These are phyloP conservation scores for Saturnia japonica DNA, from an alignment of 2,888 invertebrate genomes.

Conservation along the genomic window DNA sequence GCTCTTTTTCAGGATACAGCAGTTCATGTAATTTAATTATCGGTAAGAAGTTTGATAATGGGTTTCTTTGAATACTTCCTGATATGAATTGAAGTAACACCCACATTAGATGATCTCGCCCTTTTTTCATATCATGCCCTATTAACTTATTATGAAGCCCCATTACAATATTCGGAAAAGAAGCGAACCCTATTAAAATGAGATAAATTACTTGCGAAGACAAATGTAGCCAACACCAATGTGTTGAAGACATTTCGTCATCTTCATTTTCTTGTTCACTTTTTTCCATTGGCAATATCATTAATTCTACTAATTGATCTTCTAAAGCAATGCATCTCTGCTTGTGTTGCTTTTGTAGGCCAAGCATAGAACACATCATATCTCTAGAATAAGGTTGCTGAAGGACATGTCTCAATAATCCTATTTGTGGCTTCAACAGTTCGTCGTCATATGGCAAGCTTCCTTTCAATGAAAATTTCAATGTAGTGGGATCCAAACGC, in stretches of 20 bases:
- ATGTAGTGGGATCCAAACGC: conserved; percentile 93
- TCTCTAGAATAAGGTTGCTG: conserved; percentile 98
- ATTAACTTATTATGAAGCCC: conserved; percentile 92
- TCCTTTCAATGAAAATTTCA: conserved; percentile 83
- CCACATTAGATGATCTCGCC: conserved; percentile 99
- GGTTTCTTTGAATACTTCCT: conserved; percentile 97
- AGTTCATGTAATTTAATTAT: conserved; percentile 95
- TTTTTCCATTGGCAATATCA: conserved; percentile 95
- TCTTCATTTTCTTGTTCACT: conserved; percentile 87
- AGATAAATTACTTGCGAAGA: conserved; percentile 97
- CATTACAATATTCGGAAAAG: conserved; percentile 95
- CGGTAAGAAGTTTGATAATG: conserved; percentile 92
- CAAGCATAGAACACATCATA: conserved; percentile 97
- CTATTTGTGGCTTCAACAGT: conserved; percentile 93
- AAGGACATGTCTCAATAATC: conserved; percentile 92
- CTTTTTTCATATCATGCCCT: conserved; percentile 91
- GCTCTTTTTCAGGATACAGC: conserved; percentile 95
- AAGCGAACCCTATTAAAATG: conserved; percentile 96
- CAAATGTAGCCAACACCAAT: conserved; percentile 95
- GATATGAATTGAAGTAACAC: conserved; percentile 97
- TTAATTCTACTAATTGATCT: conserved; percentile 95
- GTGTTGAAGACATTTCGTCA: conserved; percentile 84
- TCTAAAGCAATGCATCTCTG: conserved; percentile 94
- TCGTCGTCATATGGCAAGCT: conserved; percentile 95
- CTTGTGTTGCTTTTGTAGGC: conserved; percentile 95